Evolutionary conservation across 2,797 vertebrate genomes (phyloP).

Genomic region (Catharus ustulatus): DNA sequence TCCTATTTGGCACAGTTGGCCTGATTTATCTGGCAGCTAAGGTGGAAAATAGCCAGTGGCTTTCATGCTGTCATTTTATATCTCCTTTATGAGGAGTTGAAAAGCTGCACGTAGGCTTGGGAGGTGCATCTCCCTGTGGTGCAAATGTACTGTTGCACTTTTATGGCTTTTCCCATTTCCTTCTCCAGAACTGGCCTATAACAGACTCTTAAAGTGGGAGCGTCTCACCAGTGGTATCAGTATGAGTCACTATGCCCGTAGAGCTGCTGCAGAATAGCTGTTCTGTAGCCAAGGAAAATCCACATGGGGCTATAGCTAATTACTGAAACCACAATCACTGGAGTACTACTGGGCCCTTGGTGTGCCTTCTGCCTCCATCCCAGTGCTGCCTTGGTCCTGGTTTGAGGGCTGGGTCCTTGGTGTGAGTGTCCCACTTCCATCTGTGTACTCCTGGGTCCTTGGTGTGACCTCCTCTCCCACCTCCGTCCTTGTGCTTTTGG

Average conservation of each 20-base stretch:
- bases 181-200: not conserved
- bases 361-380: not conserved
- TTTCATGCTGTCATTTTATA: not conserved
- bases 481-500: not conserved
- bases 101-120: constrained; percentile 34
- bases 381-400: not conserved
- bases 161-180: constrained; percentile 35
- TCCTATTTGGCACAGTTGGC: not conserved
- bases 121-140: not conserved
- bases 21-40: not conserved
- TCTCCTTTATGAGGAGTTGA: not conserved
- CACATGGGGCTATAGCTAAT: not conserved
- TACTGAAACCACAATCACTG: not conserved
- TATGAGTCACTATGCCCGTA: not conserved
- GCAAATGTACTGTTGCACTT: not conserved
- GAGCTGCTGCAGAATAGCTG: not conserved
- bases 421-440: not conserved
- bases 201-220: not conserved
- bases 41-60: not conserved
- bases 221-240: not conserved
- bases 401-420: not conserved
- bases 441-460: not conserved
- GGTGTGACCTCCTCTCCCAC: not conserved
- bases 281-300: not conserved
- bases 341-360: not conserved